phyloP scores from a whole-genome alignment of 2,797 vertebrate genomes.

The Cossypha caffra region DNA sequence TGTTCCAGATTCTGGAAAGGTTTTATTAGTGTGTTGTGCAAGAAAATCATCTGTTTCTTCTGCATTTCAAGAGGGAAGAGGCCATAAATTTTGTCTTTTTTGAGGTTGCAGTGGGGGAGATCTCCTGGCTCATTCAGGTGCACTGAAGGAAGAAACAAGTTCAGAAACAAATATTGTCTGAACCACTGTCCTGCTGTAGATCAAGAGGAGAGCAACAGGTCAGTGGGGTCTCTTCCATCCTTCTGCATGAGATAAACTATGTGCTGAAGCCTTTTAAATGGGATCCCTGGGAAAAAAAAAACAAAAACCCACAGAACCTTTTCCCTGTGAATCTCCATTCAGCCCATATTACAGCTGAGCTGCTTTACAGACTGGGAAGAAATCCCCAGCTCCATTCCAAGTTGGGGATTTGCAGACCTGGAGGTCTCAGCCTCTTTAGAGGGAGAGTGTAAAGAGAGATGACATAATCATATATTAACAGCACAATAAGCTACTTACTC shows the following conservation, averaged over 20 bases:
- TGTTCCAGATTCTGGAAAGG: neutral
- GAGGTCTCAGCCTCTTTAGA: neutral
- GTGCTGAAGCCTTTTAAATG: neutral
- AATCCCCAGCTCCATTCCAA: neutral
- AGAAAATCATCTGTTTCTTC: neutral
- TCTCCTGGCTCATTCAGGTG: neutral
- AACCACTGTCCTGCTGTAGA: neutral
- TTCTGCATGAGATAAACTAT: neutral
- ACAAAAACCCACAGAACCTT: neutral
- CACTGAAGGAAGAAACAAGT: neutral
- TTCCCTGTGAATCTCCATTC: neutral
- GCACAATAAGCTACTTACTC: constrained; percentile 34
- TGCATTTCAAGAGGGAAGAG: neutral
- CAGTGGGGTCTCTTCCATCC: neutral
- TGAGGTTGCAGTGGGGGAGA: neutral
- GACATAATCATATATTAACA: constrained; percentile 31
- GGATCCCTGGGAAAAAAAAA: neutral
- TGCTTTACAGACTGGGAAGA: neutral
- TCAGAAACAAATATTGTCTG: neutral
- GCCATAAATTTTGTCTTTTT: neutral
- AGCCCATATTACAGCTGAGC: neutral
- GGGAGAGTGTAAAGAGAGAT: neutral
- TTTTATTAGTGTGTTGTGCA: neutral
- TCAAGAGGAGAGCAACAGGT: neutral
- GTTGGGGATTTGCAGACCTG: neutral